Base-by-base conservation (phyloP, 2,797 vertebrate genomes). In the Remorina albescens region DNA sequence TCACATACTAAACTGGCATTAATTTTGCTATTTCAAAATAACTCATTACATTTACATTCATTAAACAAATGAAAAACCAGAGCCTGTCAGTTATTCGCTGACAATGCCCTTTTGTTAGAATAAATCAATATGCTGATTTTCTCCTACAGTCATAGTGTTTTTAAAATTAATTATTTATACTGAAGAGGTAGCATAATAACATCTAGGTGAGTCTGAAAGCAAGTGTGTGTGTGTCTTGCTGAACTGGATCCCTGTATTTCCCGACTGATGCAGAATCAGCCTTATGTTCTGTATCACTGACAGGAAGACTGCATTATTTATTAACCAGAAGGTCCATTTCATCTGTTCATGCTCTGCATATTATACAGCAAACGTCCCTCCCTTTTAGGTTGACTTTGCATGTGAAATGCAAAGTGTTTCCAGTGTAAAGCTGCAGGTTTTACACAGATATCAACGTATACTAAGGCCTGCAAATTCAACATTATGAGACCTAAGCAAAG, bases 271-370 rank as follows among this genome's bases (percentile, higher is more conserved):
- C 88, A 81, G 32, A 83, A 77, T 89, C 85, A 86, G 89, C 68
- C 63, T 75, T 75, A 78, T 58, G 49, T 51, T 69, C 65, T 62
- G 73, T 90, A 92, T 92, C 88, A 82, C 72, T 91, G 77, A 92
- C 91, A 91, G 91, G 91, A 94, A 94, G 81, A 57, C 36, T 94
- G 84, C 91, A 94, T 95, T 92, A 94, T 94, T 95, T 85, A 94
- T 93, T 78, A 90, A 62, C 85, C 73, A 72, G 86, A 86, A 86
- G 81, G 80, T 90, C 84, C 60, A 83, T 89, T 90, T 86, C 68
- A 82, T 76, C 74, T 73, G 34, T 67, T 85, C 68, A 86, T 69
- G 49, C 53, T 37, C 55, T 67, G 41, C 47, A 71, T 78, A 67
- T 83, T 75, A 80, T 81, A 78, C 53, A 34, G 61, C 41, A 67